Evolutionary conservation across 2,888 invertebrate species (phyloP).

Genomic region (Drosophila anomalata): DNA sequence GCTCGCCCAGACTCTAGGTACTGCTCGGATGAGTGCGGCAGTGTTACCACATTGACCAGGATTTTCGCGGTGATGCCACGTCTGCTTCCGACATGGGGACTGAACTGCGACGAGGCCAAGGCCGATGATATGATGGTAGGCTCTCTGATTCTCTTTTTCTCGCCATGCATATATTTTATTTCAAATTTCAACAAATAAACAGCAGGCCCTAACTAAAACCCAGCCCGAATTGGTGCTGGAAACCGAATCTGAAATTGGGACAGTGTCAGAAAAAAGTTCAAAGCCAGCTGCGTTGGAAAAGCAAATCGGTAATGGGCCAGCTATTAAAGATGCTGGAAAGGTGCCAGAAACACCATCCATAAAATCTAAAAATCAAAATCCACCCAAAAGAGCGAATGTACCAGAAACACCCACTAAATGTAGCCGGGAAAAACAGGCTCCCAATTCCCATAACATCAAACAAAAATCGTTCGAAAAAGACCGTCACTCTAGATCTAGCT

Average conservation of each 20-base stretch:
- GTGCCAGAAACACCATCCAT: neutral
- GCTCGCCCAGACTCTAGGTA: neutral
- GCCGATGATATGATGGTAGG: neutral
- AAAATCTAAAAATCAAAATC: neutral
- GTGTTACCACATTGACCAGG: neutral
- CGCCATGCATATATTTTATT: neutral
- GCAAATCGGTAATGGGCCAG: neutral
- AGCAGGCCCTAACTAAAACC: neutral
- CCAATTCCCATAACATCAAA: neutral
- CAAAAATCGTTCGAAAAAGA: neutral
- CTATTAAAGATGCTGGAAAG: too few species aligned
- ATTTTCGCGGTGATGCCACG: neutral
- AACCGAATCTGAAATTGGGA: too few species aligned
- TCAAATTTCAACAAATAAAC: neutral
- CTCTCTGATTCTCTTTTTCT: neutral
- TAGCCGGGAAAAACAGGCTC: neutral
- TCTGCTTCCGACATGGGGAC: neutral
- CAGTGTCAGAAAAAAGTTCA: too few species aligned
- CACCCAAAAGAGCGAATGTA: neutral
- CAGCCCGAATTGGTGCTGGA: neutral
- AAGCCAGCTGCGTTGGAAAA: neutral
- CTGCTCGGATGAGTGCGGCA: constrained; percentile 1
- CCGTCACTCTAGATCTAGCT: neutral
- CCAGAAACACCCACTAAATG: neutral
- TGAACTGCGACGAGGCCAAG: neutral